Evolutionary conservation across 2,113 vertebrate species (phyloP), one percentile per base, ranked within the genome.

Genomic region (Catharus minimus): DNA sequence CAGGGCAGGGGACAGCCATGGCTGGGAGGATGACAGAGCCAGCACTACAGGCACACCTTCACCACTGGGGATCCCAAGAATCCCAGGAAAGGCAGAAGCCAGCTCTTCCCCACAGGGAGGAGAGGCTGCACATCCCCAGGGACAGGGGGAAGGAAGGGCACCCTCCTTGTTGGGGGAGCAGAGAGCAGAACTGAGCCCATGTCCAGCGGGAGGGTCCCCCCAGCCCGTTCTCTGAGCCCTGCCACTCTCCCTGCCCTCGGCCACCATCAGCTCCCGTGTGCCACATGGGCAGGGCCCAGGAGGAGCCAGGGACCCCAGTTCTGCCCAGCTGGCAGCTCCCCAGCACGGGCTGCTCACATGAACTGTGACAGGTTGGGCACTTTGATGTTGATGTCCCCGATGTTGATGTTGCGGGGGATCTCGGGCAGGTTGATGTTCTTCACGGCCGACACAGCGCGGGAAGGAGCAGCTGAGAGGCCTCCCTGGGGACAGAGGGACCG

Each of bases 401-500:
- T 98, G 97, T 99, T 99, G 97, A 99, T 99, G 97, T 99, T 99
- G 47, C 99, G 98, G 10, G 99, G 99, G 56, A 99, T 98, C 95
- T 99, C 98, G 0, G 99, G 98, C 82, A 99, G 98, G 86, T 99
- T 99, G 98, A 99, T 99, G 95, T 98, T 99, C 95, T 99, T 99
- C 94, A 99, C 98, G 0, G 99, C 99, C 0, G 99, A 99, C 69
- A 99, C 98, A 0, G 99, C 98, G 0, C 99, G 98, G 30, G 99
- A 98, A 0, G 99, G 99, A 21, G 98, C 99, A 0, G 98, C 99
- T 0, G 98, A 99, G 15, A 99, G 97, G 32, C 99, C 98, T 15
- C 98, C 98, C 99, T 99, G 96, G 28, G 10, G 3, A 56, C 5
- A 5, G 7, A 83, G 56, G 36, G 50, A 82, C 19, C 4, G 18